Evolutionary conservation across 2,888 invertebrate species (phyloP).

Genomic region (Caenorhabditis sp.): DNA sequence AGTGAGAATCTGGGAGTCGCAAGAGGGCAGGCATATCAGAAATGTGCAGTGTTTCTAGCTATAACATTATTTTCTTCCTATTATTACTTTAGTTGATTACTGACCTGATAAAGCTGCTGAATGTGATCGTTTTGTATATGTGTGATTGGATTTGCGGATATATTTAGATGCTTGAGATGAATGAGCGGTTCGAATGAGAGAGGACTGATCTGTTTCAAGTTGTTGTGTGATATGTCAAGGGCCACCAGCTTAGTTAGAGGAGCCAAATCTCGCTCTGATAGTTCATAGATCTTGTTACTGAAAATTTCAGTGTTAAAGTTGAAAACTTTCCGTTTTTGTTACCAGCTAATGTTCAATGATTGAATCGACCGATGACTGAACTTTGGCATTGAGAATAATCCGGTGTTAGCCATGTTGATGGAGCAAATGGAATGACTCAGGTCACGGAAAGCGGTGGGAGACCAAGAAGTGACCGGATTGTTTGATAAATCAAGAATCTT

Average conservation of each 20-base stretch:
- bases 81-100: background rate
- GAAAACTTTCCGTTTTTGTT: background rate
- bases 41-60: conserved; percentile 70
- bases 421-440: conserved; percentile 69
- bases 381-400: conserved; percentile 76
- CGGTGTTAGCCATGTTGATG: conserved; percentile 76
- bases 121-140: conserved; percentile 67
- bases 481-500: conserved; percentile 72
- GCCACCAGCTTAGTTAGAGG: conserved; percentile 63
- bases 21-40: conserved; percentile 68
- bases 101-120: conserved; percentile 64
- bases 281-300: conserved; percentile 76
- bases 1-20: conserved; percentile 65
- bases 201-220: conserved; percentile 66
- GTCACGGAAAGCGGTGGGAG: conserved; percentile 75
- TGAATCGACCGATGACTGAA: conserved; percentile 68
- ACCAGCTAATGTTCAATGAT: conserved; percentile 74
- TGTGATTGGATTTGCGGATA: conserved; percentile 73
- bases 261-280: conserved; percentile 67
- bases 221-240: conserved; percentile 72
- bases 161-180: conserved; percentile 72
- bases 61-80: background rate
- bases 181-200: conserved; percentile 64
- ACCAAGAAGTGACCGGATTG: conserved; percentile 79
- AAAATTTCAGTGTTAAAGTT: conserved; percentile 1